Evolutionary conservation across 2,797 vertebrate genomes (phyloP), one percentile per base, ranked within the genome.

Genomic region (Accipiter superciliosus): DNA sequence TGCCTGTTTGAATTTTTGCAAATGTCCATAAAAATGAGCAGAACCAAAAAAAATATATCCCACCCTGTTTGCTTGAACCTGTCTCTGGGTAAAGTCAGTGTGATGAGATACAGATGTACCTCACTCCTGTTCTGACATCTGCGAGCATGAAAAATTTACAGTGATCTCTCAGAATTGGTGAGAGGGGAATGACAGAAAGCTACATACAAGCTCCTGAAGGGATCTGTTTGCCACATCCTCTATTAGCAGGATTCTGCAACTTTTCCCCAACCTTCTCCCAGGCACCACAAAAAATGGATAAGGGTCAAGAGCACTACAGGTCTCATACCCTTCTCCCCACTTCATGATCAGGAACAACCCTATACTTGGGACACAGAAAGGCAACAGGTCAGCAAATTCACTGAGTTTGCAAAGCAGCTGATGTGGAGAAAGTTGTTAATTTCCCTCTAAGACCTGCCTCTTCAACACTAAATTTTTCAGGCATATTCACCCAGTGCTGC

Each of bases 391-490:
- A 70, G 72, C 55, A 90, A 67, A 82, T 63, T 33, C 61, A 80
- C 10, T 10, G 28, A 45, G 33, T 72, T 59, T 4, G 1, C 57
- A 73, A 42, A 73, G 73, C 47, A 86, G 40, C 45, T 29, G 57
- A 73, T 28, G 8, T 10, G 35, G 39, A 52, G 74, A 80, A 91
- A 77, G 95, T 93, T 95, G 88, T 84, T 83, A 37, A 61, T 24
- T 53, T 63, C 50, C 21, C 88, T 91, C 55, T 47, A 63, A 87
- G 66, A 74, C 44, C 29, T 72, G 37, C 74, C 73, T 49, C 44
- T 91, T 90, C 78, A 85, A 79, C 88, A 59, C 29, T 95, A 77
- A 81, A 69, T 24, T 95, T 76, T 77, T 82, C 90, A 94, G 74
- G 79, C 63, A 66, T 88, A 42, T 93, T 86, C 81, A 90, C 76